Percentiles rank a stretch among this genome's conserved stretches.
Evolutionary conservation across 2,797 vertebrate species (phyloP).

Genomic region (Chiloscyllium punctatum): DNA sequence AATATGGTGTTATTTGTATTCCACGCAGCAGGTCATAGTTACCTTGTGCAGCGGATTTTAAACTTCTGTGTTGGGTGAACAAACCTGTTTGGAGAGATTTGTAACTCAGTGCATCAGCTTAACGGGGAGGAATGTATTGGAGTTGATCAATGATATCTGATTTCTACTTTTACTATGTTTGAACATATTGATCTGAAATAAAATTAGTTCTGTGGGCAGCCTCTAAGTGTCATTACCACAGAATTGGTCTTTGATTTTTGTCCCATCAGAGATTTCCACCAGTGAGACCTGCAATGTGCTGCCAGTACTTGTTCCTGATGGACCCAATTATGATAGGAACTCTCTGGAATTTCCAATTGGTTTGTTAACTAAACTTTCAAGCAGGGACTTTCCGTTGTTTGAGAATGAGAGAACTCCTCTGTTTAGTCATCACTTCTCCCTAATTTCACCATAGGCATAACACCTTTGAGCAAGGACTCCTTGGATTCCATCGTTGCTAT

Average conservation of each 20-base stretch:
- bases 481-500: neutral
- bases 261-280: neutral
- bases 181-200: neutral
- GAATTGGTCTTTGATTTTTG: neutral
- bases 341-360: neutral
- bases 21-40: neutral
- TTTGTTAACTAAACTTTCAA: neutral
- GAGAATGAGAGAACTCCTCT: neutral
- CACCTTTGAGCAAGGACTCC: neutral
- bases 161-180: neutral
- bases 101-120: neutral
- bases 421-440: neutral
- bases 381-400: neutral
- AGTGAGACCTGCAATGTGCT: neutral
- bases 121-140: neutral
- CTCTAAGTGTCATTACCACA: neutral
- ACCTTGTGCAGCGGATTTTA: neutral
- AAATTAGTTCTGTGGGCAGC: neutral
- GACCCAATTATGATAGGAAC: neutral
- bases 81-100: neutral
- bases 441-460: too few species aligned
- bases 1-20: neutral
- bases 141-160: neutral
- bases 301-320: neutral
- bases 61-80: neutral